Conservation (phyloP, 2,888 invertebrate genomes). For the Archips xylosteana region DNA sequence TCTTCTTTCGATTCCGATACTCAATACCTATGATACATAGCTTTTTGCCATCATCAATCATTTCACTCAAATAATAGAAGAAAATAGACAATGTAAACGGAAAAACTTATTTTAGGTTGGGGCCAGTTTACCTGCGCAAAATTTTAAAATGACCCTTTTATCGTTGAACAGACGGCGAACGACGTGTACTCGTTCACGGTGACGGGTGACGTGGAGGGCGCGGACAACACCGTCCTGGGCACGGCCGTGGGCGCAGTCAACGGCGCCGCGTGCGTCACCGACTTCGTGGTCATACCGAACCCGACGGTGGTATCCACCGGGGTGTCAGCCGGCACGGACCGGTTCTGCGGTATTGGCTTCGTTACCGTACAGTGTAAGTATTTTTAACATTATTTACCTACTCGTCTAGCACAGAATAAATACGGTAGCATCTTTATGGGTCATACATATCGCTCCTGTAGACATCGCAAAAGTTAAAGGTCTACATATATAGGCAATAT, state of each 20-base stretch:
- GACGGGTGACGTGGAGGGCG: constrained; percentile 88
- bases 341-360: constrained; percentile 92
- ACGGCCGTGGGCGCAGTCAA: constrained; percentile 83
- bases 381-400: not conserved
- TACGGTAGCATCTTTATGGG: no score
- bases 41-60: no score
- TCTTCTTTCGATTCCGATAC: no score
- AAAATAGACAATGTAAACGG: no score
- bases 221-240: constrained; percentile 87
- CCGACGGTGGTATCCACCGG: constrained; percentile 80
- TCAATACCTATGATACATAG: no score
- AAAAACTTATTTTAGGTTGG: no score
- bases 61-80: no score
- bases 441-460: no score
- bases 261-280: constrained; percentile 87
- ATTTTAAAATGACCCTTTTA: not conserved
- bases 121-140: no score
- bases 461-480: no score
- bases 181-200: constrained; percentile 89
- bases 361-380: constrained; percentile 67
- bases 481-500: no score
- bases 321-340: constrained; percentile 82
- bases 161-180: constrained; percentile 58
- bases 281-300: constrained; percentile 91
- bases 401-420: not conserved